These are phyloP conservation scores for Eristalis intricaria DNA, from an alignment of 2,888 invertebrate genomes.

Conservation along the genomic window DNA sequence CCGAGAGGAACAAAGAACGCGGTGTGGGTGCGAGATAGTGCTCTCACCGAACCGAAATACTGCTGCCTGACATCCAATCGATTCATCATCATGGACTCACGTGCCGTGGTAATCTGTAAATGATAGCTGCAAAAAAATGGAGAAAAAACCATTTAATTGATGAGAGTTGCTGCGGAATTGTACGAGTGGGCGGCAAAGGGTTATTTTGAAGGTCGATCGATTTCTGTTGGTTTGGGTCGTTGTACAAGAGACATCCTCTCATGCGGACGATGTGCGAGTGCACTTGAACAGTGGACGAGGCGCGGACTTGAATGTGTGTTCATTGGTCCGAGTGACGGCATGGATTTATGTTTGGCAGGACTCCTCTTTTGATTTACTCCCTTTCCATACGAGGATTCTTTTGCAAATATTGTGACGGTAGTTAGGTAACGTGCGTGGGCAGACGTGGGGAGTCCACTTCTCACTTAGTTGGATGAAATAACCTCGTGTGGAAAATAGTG, in stretches of 20 bases:
- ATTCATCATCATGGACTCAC: conserved; percentile 28
- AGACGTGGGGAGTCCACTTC: too few relatives aligned
- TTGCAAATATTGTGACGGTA: too few relatives aligned
- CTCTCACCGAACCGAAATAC: conserved; percentile 5
- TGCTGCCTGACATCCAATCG: conserved; percentile 17
- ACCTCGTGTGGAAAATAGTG: too few relatives aligned
- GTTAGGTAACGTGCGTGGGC: too few relatives aligned
- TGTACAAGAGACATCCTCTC: background rate
- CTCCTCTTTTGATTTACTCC: too few relatives aligned
- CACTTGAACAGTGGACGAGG: background rate
- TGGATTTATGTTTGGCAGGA: background rate
- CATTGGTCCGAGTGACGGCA: background rate
- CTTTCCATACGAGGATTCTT: too few relatives aligned
- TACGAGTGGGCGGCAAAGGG: background rate
- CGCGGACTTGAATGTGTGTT: background rate
- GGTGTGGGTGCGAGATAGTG: conserved; percentile 23
- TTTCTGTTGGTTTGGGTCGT: background rate
- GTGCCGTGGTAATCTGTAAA: conserved; percentile 17
- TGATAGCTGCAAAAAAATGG: background rate
- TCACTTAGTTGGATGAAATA: too few relatives aligned
- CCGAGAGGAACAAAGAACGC: background rate
- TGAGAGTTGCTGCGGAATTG: background rate
- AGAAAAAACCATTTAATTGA: background rate
- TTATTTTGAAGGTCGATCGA: background rate
- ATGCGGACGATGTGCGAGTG: too few relatives aligned